phyloP scores from a whole-genome alignment of 1,140 invertebrate species.

The Neoseiulus cucumeris region DNA sequence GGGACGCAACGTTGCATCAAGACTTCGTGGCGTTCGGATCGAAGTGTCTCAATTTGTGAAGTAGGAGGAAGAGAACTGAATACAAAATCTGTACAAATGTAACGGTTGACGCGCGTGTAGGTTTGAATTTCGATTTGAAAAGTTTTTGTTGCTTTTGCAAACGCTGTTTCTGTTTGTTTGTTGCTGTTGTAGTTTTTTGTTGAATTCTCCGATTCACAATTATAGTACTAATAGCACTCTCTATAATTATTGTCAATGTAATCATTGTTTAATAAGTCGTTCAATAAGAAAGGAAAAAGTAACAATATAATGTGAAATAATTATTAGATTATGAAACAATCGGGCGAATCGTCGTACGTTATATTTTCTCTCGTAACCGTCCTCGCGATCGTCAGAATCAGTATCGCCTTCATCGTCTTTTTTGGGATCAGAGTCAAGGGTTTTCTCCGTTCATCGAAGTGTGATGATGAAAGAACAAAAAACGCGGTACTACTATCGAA shows the following conservation, averaged over 20 bases:
- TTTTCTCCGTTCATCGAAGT: too few relatives aligned
- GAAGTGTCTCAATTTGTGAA: not conserved
- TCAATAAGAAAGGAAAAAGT: too few relatives aligned
- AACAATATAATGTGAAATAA: too few relatives aligned
- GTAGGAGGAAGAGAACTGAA: not conserved
- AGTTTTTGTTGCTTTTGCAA: not conserved
- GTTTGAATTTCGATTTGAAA: not conserved
- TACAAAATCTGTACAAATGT: conserved; percentile 10
- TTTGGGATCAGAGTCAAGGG: too few relatives aligned
- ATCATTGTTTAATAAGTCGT: not conserved
- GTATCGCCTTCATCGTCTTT: too few relatives aligned
- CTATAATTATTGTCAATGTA: not conserved
- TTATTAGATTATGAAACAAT: too few relatives aligned
- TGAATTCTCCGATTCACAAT: not conserved
- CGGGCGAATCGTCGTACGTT: too few relatives aligned
- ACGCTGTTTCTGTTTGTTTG: not conserved
- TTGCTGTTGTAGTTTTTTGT: not conserved
- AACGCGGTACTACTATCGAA: too few relatives aligned
- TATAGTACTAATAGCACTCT: not conserved
- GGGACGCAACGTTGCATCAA: not conserved
- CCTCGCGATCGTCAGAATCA: too few relatives aligned
- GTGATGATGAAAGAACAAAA: too few relatives aligned
- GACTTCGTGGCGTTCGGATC: not conserved
- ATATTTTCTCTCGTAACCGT: too few relatives aligned
- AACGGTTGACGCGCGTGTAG: not conserved